Evolutionary conservation across 2,113 vertebrate genomes (phyloP).

Genomic region (Thunnus maccoyii): DNA sequence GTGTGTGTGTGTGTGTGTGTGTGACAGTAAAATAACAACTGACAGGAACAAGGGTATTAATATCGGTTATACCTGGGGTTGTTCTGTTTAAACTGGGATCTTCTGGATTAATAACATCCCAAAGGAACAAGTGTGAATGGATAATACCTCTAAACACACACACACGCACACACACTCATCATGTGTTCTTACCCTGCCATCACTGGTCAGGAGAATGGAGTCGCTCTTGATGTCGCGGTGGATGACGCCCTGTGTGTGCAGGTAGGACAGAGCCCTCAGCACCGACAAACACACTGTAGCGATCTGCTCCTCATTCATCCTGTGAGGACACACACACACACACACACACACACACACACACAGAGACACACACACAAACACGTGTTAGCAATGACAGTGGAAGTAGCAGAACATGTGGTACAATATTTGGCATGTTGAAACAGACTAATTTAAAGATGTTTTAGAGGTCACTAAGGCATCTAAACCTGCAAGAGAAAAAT

Average conservation of each 20-base stretch:
- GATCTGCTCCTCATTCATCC: conserved; percentile 99
- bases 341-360: conserved; percentile 1
- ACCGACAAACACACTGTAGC: conserved; percentile 97
- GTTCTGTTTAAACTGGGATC: not conserved
- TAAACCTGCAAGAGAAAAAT: too few relatives aligned
- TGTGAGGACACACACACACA: conserved; percentile 71
- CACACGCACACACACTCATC: not conserved
- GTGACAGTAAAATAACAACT: conserved; percentile 2
- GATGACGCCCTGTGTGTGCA: conserved; percentile 98
- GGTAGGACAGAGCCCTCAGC: conserved; percentile 94
- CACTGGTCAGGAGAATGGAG: conserved; percentile 97
- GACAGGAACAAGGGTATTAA: conserved; percentile 10
- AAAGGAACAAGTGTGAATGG: not conserved
- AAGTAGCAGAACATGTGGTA: not conserved
- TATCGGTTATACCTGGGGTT: not conserved
- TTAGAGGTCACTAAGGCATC: too few relatives aligned
- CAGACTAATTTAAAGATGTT: not conserved
- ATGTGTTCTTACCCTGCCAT: conserved; percentile 90
- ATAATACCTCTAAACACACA: not conserved
- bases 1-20: conserved; percentile 1
- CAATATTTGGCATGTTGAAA: not conserved
- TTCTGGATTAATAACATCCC: not conserved
- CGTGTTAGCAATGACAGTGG: not conserved
- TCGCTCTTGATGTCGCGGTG: conserved; percentile 99
- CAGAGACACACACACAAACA: conserved; percentile 30